A percentile compares a stretch with the other conserved stretches of the same genome.
Conservation (phyloP, 1,140 invertebrate species). For the Mycetomoellerius zeteki region DNA sequence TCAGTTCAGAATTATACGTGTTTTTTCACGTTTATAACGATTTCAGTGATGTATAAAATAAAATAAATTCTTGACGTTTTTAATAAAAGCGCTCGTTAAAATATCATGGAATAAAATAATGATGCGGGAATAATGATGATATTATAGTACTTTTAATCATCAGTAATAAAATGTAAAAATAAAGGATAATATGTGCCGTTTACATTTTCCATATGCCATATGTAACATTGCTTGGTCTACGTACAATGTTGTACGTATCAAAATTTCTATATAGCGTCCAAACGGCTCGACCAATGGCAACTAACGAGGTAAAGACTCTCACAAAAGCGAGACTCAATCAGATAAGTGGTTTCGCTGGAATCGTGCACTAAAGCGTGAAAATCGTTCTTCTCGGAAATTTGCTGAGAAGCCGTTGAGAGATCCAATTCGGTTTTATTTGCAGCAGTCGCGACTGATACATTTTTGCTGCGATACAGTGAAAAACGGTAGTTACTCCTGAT, state of each 20-base stretch:
- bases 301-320: conserved; percentile 63
- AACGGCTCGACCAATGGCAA: conserved; percentile 48
- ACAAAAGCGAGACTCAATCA: conserved; percentile 62
- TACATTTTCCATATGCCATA: conserved; percentile 38
- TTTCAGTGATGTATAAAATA: conserved; percentile 59
- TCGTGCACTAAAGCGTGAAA: conserved; percentile 63
- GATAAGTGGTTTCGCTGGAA: conserved; percentile 59
- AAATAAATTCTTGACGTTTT: conserved; percentile 61
- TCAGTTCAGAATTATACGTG: conserved; percentile 46
- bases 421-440: conserved; percentile 60
- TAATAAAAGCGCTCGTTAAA: conserved; percentile 60
- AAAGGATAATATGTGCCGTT: conserved; percentile 53
- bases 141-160: conserved; percentile 59
- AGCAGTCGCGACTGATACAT: conserved; percentile 42
- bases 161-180: conserved; percentile 48
- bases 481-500: conserved; percentile 21
- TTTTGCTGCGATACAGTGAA: conserved; percentile 40
- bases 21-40: conserved; percentile 61
- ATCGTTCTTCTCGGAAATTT: conserved; percentile 61
- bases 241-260: conserved; percentile 30
- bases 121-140: conserved; percentile 59
- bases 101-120: conserved; percentile 56
- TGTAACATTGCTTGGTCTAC: conserved; percentile 20
- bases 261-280: conserved; percentile 31
- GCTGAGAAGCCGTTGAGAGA: conserved; percentile 54